phyloP scores from a whole-genome alignment of 2,797 vertebrate genomes.

The Gobionotothen gibberifrons region DNA sequence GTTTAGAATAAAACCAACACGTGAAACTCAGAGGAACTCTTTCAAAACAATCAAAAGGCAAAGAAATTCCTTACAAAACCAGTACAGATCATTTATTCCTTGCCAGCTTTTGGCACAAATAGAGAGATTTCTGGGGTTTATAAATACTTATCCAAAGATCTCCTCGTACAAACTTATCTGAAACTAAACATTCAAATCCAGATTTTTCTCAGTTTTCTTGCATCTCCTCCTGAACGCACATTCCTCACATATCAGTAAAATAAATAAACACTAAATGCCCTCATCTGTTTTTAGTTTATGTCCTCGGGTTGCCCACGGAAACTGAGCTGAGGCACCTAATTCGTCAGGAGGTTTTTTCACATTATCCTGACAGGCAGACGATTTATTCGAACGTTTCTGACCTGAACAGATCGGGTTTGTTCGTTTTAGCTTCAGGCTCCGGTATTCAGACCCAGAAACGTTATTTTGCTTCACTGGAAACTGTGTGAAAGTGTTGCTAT shows the following conservation, averaged over 20 bases:
- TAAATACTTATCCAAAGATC: too few species aligned
- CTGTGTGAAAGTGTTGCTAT: neutral
- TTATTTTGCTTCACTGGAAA: slow-evolving; percentile 9
- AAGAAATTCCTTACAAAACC: too few species aligned
- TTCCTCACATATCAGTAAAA: slow-evolving; percentile 27
- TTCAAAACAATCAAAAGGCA: too few species aligned
- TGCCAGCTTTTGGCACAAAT: too few species aligned
- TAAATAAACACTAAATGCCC: neutral
- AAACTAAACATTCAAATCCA: neutral
- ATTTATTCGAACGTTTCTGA: slow-evolving; percentile 41
- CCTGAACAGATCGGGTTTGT: slow-evolving; percentile 29
- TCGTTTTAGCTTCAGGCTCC: slow-evolving; percentile 7
- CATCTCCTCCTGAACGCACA: neutral
- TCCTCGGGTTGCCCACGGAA: slow-evolving; percentile 26
- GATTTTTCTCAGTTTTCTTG: neutral
- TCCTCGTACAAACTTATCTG: too few species aligned
- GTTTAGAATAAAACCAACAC: too few species aligned
- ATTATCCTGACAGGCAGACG: neutral
- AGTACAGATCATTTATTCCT: too few species aligned
- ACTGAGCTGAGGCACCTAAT: slow-evolving; percentile 24
- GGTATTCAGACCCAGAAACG: slow-evolving; percentile 13
- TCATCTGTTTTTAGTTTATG: slow-evolving; percentile 38
- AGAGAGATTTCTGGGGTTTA: too few species aligned
- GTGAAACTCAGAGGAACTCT: too few species aligned
- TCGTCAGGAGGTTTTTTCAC: slow-evolving; percentile 32